Percentiles rank a stretch among this genome's conserved stretches.
These are phyloP conservation scores for Dichetophora obliterata DNA, from an alignment of 2,888 invertebrate genomes.

Conservation along the genomic window DNA sequence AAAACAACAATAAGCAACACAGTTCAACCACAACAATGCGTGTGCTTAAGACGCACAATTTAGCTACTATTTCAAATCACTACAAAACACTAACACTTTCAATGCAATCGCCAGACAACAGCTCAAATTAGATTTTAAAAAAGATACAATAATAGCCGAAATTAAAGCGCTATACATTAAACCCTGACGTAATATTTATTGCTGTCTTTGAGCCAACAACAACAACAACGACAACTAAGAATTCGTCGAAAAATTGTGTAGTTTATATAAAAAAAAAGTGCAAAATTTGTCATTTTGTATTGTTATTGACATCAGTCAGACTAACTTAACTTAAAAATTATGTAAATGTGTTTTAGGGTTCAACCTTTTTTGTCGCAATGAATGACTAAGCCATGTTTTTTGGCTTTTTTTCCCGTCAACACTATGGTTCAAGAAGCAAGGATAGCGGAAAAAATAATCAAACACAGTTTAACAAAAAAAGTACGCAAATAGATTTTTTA, in stretches of 20 bases:
- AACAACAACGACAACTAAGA: background rate
- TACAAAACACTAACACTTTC: background rate
- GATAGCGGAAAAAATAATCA: no score
- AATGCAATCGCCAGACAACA: background rate
- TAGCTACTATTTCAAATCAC: background rate
- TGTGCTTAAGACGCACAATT: slow-evolving; percentile 14
- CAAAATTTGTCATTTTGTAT: background rate
- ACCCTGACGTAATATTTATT: slow-evolving; percentile 9
- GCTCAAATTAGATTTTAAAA: slow-evolving; percentile 7
- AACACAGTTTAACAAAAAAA: no score
- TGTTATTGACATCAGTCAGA: no score
- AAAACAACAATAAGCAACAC: background rate
- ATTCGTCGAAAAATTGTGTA: no score
- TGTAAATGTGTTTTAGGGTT: no score
- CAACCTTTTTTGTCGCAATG: no score
- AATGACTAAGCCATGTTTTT: background rate
- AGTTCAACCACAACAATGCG: background rate
- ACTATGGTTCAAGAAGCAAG: no score
- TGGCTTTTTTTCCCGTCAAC: no score
- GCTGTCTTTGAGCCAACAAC: background rate
- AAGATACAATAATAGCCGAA: background rate
- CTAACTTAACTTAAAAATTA: no score
- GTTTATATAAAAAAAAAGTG: background rate
- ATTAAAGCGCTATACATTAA: background rate
- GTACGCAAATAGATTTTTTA: no score